A percentile compares a stretch with the other conserved stretches of the same genome.
These are phyloP conservation scores for Suillia variegata DNA, from an alignment of 2,888 invertebrate genomes.

Conservation along the genomic window DNA sequence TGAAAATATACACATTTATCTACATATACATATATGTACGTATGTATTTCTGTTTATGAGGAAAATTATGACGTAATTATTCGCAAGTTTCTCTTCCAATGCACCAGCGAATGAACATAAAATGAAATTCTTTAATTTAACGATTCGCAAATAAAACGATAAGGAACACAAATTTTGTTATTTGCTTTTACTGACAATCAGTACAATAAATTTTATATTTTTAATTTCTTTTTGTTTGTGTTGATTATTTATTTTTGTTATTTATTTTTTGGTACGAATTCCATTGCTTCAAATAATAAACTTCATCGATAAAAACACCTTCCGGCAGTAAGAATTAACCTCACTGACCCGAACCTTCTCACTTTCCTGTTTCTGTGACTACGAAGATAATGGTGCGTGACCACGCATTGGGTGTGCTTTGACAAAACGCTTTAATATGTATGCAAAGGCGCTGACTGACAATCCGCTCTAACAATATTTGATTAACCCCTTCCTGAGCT, in stretches of 20 bases:
- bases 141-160: too few relatives aligned
- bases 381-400: conserved; percentile 54
- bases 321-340: conserved; percentile 12
- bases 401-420: conserved; percentile 54
- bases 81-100: conserved; percentile 21
- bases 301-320: conserved; percentile 45
- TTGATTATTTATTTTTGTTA: too few relatives aligned
- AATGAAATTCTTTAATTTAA: neutral
- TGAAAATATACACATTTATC: too few relatives aligned
- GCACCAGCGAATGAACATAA: neutral
- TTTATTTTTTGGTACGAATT: too few relatives aligned
- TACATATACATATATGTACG: too few relatives aligned
- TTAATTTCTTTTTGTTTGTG: too few relatives aligned
- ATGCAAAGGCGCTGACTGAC: conserved; percentile 27
- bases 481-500: conserved; percentile 36
- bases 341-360: neutral
- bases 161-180: too few relatives aligned
- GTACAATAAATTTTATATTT: too few relatives aligned
- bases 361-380: neutral
- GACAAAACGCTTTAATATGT: conserved; percentile 37
- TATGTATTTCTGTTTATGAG: conserved; percentile 46
- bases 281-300: too few relatives aligned
- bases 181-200: too few relatives aligned
- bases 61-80: conserved; percentile 40
- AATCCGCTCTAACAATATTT: conserved; percentile 30